phyloP scores from a whole-genome alignment of 2,797 vertebrate genomes.

The Podargus strigoides region DNA sequence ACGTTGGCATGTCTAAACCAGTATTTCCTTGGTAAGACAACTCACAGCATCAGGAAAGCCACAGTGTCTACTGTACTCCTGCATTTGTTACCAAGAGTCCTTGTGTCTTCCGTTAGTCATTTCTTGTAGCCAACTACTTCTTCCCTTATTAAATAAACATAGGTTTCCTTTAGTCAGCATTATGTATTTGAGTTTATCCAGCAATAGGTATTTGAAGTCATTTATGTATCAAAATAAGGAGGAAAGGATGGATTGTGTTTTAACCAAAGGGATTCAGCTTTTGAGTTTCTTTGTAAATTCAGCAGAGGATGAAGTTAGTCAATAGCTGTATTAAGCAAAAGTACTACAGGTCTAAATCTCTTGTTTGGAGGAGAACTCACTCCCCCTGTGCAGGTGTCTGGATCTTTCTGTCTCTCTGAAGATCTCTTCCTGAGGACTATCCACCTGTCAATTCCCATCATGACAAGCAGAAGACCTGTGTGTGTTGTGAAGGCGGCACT shows the following conservation, averaged over 20 bases:
- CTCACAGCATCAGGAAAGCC: not conserved
- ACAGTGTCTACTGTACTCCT: not conserved
- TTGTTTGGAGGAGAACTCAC: not conserved
- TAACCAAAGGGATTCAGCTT: not conserved
- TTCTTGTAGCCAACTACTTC: not conserved
- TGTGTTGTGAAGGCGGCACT: not conserved
- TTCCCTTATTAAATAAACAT: not conserved
- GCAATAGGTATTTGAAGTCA: not conserved
- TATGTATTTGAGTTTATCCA: not conserved
- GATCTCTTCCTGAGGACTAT: not conserved
- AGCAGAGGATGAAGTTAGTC: not conserved
- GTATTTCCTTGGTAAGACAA: not conserved
- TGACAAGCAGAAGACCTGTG: not conserved
- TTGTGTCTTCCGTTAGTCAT: not conserved
- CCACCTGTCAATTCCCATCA: not conserved
- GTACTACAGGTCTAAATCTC: not conserved
- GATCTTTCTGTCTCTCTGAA: not conserved
- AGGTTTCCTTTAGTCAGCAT: not conserved
- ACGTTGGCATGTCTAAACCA: not conserved
- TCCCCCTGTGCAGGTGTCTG: not conserved
- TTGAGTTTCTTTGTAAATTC: not conserved
- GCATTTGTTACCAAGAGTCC: not conserved
- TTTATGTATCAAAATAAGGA: not conserved
- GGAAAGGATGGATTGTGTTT: not conserved
- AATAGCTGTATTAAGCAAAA: not conserved